Conservation (phyloP, 2,888 invertebrate species). For the Drosophila sordidula region DNA sequence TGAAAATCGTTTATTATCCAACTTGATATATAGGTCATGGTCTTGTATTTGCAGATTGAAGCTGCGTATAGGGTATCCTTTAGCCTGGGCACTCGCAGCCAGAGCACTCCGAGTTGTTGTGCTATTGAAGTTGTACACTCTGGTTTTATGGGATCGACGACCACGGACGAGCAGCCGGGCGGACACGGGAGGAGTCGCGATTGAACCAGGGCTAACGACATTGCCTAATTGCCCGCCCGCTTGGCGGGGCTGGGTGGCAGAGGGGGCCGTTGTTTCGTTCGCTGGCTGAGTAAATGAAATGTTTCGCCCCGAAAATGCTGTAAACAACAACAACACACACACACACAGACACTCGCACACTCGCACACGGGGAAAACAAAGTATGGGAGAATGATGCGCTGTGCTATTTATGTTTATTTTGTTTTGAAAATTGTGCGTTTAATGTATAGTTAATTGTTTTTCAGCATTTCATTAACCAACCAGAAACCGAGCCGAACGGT, state of each 20-base stretch:
- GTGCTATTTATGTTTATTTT: slow-evolving; percentile 77
- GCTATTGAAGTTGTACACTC: slow-evolving; percentile 68
- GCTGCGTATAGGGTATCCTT: not conserved
- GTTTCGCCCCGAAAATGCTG: slow-evolving; percentile 41
- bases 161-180: slow-evolving; percentile 14
- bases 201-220: slow-evolving; percentile 52
- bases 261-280: slow-evolving; percentile 4
- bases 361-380: slow-evolving; percentile 37
- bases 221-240: slow-evolving; percentile 64
- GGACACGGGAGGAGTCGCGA: slow-evolving; percentile 29
- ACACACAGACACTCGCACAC: not conserved
- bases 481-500: slow-evolving; percentile 46
- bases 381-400: slow-evolving; percentile 64
- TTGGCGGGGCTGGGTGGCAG: not conserved
- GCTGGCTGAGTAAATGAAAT: slow-evolving; percentile 62
- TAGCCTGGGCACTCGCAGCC: not conserved
- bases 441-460: slow-evolving; percentile 79
- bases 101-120: slow-evolving; percentile 43
- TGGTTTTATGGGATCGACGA: slow-evolving; percentile 65
- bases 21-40: too few relatives aligned
- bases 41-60: too few relatives aligned
- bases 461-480: slow-evolving; percentile 76
- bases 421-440: slow-evolving; percentile 79
- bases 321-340: slow-evolving; percentile 76
- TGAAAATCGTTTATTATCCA: too few relatives aligned